phyloP scores from a whole-genome alignment of 2,888 invertebrate genomes.

The Acanthosepion esculentum region DNA sequence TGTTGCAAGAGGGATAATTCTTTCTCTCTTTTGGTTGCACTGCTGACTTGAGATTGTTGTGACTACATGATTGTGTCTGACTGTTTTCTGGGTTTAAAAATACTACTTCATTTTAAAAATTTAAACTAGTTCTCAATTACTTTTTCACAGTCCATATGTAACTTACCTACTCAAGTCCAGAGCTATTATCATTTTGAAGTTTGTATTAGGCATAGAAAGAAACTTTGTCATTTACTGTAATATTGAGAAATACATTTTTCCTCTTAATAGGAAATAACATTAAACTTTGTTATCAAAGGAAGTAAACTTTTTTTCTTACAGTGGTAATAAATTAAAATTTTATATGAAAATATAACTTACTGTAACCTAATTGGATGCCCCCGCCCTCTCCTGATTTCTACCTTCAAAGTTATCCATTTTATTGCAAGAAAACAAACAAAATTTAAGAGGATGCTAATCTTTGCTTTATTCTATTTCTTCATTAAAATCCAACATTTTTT shows the following conservation, averaged over 20 bases:
- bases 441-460: background rate
- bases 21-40: background rate
- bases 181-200: background rate
- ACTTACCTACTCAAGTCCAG: background rate
- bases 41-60: background rate
- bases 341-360: background rate
- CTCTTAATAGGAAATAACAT: too few relatives aligned
- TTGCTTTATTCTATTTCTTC: background rate
- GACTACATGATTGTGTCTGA: background rate
- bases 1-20: background rate
- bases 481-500: background rate
- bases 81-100: too few relatives aligned
- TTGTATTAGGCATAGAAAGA: too few relatives aligned
- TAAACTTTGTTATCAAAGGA: background rate
- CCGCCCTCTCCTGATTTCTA: background rate
- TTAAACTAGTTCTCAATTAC: background rate
- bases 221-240: too few relatives aligned
- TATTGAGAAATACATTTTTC: too few relatives aligned
- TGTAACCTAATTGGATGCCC: background rate
- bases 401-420: background rate
- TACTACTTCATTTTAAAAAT: background rate
- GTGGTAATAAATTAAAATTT: background rate
- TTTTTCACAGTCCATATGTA: background rate
- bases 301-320: background rate
- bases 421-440: background rate